These are phyloP conservation scores for Epinephelus awoara DNA, from an alignment of 2,797 vertebrate species.

Conservation along the genomic window DNA sequence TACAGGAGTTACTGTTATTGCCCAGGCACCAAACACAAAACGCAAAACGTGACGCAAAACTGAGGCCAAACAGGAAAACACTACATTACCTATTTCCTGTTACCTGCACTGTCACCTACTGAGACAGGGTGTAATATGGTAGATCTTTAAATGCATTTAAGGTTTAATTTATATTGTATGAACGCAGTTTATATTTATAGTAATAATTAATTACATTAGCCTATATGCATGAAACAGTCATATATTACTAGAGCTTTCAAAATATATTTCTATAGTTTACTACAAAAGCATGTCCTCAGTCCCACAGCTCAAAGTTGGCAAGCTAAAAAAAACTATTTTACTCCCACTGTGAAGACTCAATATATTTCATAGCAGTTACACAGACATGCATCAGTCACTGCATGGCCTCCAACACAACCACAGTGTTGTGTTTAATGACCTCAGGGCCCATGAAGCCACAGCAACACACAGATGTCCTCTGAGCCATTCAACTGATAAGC, in stretches of 20 bases:
- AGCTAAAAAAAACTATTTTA: not conserved
- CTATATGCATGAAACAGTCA: not conserved
- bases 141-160: not conserved
- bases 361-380: not conserved
- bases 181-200: not conserved
- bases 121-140: too few relatives aligned
- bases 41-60: conserved; percentile 12
- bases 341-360: conserved; percentile 15
- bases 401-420: conserved; percentile 12
- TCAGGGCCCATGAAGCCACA: not conserved
- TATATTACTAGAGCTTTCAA: not conserved
- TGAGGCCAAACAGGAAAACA: conserved; percentile 25
- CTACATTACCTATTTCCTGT: conserved; percentile 13
- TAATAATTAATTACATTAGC: not conserved
- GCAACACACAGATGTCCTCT: conserved; percentile 2
- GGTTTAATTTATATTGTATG: not conserved
- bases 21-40: not conserved
- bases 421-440: conserved; percentile 35
- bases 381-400: conserved; percentile 30
- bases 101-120: not conserved
- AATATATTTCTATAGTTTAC: not conserved
- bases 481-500: conserved; percentile 11
- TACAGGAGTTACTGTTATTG: not conserved
- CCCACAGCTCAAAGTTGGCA: not conserved
- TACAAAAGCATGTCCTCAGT: not conserved